phyloP scores from a whole-genome alignment of 2,797 vertebrate species.

The Crypturellus tataupa region DNA sequence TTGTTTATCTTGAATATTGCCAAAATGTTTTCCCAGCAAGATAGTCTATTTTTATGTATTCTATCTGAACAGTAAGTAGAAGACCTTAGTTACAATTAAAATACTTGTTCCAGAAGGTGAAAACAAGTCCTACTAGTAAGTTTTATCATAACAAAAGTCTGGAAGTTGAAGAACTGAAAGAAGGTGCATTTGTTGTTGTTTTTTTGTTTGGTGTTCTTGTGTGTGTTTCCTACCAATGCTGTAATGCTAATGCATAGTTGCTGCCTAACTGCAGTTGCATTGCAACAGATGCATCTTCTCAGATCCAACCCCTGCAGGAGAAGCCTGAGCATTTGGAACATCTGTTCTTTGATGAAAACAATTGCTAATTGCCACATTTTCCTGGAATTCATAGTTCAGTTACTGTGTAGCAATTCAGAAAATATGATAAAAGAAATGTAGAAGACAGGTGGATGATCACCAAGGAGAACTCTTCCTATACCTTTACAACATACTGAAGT shows the following conservation, averaged over 20 bases:
- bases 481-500: neutral
- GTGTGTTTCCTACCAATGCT: neutral
- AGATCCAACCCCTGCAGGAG: neutral
- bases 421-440: neutral
- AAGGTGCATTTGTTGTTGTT: neutral
- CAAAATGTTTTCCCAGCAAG: neutral
- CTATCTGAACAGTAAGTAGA: neutral
- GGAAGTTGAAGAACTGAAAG: neutral
- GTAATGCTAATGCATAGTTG: neutral
- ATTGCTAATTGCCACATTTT: conserved; percentile 16
- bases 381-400: neutral
- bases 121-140: neutral
- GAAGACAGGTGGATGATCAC: neutral
- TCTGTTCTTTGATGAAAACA: conserved; percentile 48
- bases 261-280: conserved; percentile 11
- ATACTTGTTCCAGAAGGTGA: neutral
- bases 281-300: conserved; percentile 47
- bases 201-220: too few species aligned
- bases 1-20: neutral
- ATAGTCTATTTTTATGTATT: neutral
- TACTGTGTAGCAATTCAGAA: neutral
- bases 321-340: conserved; percentile 32
- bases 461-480: neutral
- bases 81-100: neutral
- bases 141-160: neutral